Percentiles rank a stretch among this genome's conserved stretches.
Evolutionary conservation across 2,797 vertebrate genomes (phyloP).

Genomic region (Enteromius mattozi): DNA sequence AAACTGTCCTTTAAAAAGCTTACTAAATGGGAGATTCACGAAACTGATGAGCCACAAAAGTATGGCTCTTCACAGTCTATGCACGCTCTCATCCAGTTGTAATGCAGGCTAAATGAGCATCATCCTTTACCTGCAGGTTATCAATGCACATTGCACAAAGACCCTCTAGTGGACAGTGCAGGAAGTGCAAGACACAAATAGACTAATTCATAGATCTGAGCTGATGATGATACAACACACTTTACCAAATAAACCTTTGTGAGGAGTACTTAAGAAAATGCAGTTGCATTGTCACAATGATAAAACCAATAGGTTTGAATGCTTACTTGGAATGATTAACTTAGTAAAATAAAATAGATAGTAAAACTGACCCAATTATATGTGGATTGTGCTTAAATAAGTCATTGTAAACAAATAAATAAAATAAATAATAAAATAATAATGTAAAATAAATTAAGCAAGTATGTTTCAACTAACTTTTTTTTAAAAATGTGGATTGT

Average conservation of each 20-base stretch:
- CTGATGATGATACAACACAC: background rate
- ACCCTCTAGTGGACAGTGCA: conserved; percentile 75
- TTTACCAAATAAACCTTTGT: background rate
- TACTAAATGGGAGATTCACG: conserved; percentile 8
- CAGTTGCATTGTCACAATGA: background rate
- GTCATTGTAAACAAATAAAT: background rate
- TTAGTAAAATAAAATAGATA: no score
- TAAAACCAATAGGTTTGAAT: background rate
- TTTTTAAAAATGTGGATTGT: no score
- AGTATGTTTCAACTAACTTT: no score
- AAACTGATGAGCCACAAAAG: background rate
- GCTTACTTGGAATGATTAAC: background rate
- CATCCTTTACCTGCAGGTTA: conserved; percentile 53
- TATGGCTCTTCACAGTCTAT: background rate
- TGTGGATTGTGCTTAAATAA: background rate
- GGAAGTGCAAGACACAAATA: conserved; percentile 58
- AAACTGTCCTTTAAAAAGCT: conserved; percentile 1
- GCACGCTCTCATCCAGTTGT: conserved; percentile 26
- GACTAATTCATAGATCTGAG: background rate
- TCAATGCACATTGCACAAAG: conserved; percentile 57
- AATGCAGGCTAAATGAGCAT: conserved; percentile 29
- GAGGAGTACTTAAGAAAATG: background rate
- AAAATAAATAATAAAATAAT: no score
- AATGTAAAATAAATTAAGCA: no score
- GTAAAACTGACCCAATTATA: background rate